These are phyloP conservation scores for Pyrrhia umbra DNA, from an alignment of 2,888 invertebrate genomes.

Conservation along the genomic window DNA sequence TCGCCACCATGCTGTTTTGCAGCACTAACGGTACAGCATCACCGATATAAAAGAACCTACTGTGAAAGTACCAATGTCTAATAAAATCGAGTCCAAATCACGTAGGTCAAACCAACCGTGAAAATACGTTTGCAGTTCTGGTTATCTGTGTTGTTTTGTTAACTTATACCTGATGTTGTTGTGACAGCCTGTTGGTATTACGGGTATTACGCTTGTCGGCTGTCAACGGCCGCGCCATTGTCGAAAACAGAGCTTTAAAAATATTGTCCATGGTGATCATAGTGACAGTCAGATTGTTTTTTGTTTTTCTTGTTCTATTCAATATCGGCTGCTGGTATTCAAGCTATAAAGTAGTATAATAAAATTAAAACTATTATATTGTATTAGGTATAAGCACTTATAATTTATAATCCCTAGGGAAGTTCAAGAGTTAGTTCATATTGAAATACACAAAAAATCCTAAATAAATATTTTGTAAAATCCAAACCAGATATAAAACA, in stretches of 20 bases:
- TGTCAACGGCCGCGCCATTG: conserved; percentile 29
- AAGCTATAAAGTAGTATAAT: too few relatives aligned
- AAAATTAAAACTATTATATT: too few relatives aligned
- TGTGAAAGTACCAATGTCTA: conserved; percentile 60
- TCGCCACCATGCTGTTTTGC: conserved; percentile 52
- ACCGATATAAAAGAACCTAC: conserved; percentile 39
- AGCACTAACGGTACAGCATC: conserved; percentile 61
- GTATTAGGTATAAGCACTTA: too few relatives aligned
- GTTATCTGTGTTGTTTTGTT: conserved; percentile 51
- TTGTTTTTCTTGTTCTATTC: neutral
- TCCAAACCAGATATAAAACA: too few relatives aligned
- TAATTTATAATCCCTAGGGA: too few relatives aligned
- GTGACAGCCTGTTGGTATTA: conserved; percentile 54
- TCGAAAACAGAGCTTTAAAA: conserved; percentile 18
- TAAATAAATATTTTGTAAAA: too few relatives aligned
- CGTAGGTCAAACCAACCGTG: conserved; percentile 57
- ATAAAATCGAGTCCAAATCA: conserved; percentile 54
- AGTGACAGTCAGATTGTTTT: neutral
- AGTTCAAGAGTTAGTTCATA: too few relatives aligned
- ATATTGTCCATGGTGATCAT: conserved; percentile 11
- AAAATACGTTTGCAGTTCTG: conserved; percentile 60
- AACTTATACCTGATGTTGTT: conserved; percentile 34
- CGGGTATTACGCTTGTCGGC: conserved; percentile 41
- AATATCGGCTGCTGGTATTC: too few relatives aligned
- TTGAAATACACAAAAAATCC: too few relatives aligned